These are phyloP conservation scores for Trissoscelio sp. DNA, from an alignment of 2,888 invertebrate genomes.

Conservation along the genomic window DNA sequence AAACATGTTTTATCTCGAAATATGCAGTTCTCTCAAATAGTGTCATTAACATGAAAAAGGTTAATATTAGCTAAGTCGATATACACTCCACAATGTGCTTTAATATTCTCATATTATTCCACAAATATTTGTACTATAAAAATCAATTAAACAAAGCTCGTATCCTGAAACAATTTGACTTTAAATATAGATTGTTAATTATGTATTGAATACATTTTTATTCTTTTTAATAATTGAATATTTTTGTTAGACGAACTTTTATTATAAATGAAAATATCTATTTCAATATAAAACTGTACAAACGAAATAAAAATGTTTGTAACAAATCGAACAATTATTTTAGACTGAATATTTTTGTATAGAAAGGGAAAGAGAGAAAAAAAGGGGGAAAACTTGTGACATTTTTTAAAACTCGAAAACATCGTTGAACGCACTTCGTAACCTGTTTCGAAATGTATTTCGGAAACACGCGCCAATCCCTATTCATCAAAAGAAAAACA, in stretches of 20 bases:
- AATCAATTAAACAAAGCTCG: neutral
- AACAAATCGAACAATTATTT: too few relatives aligned
- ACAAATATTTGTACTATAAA: neutral
- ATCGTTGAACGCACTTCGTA: neutral
- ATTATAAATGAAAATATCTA: too few relatives aligned
- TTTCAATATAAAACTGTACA: too few relatives aligned
- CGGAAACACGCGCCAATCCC: conserved; percentile 16
- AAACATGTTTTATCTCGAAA: neutral
- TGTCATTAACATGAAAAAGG: conserved; percentile 1
- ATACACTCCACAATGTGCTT: neutral
- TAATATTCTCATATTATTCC: neutral
- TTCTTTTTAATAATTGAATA: too few relatives aligned
- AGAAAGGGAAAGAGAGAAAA: neutral
- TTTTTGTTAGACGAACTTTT: too few relatives aligned
- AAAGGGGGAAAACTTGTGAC: neutral
- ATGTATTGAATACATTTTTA: too few relatives aligned
- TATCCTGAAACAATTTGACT: too few relatives aligned
- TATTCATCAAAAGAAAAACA: conserved; percentile 50
- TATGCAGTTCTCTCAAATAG: neutral
- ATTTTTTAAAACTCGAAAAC: conserved; percentile 15
- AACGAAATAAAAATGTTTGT: too few relatives aligned
- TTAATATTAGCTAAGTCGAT: conserved; percentile 21
- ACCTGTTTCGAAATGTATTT: conserved; percentile 18
- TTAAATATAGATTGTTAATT: too few relatives aligned
- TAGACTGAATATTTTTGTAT: too few relatives aligned